Percentiles rank a stretch among this genome's conserved stretches.
Conservation (phyloP, 1,140 invertebrate genomes). For the Leptinotarsa lineolata region DNA sequence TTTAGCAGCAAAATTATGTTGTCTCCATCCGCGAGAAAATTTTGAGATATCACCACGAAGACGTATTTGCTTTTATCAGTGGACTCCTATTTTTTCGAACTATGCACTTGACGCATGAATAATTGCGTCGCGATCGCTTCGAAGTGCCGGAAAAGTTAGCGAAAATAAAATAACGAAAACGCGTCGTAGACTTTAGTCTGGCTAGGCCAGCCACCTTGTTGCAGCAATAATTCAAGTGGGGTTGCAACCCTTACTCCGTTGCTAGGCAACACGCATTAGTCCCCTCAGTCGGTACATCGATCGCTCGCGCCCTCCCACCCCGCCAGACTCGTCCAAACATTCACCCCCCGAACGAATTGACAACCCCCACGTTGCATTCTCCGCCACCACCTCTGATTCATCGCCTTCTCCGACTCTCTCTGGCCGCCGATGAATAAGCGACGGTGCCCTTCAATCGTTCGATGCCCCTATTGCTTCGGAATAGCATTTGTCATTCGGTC, state of each 20-base stretch:
- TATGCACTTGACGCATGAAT: too few relatives aligned
- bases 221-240: conserved; percentile 52
- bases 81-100: too few relatives aligned
- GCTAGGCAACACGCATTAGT: conserved; percentile 50
- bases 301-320: conserved; percentile 45
- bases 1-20: too few relatives aligned
- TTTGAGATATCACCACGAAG: too few relatives aligned
- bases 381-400: conserved; percentile 41
- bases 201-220: conserved; percentile 51
- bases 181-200: conserved; percentile 32
- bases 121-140: too few relatives aligned
- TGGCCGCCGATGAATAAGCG: conserved; percentile 30
- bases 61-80: too few relatives aligned
- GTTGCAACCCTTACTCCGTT: conserved; percentile 52
- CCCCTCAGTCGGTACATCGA: conserved; percentile 53
- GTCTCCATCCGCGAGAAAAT: too few relatives aligned
- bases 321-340: conserved; percentile 46
- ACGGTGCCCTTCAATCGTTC: conserved; percentile 36
- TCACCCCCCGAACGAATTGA: conserved; percentile 45
- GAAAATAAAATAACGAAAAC: conserved; percentile 14
- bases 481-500: conserved; percentile 5
- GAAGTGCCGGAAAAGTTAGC: background rate
- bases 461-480: conserved; percentile 28
- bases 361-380: conserved; percentile 42
- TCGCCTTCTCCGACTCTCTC: conserved; percentile 30